Evolutionary conservation across 2,113 vertebrate genomes (phyloP), one percentile per base, ranked within the genome.

Genomic region (Dipodomys stephensi): DNA sequence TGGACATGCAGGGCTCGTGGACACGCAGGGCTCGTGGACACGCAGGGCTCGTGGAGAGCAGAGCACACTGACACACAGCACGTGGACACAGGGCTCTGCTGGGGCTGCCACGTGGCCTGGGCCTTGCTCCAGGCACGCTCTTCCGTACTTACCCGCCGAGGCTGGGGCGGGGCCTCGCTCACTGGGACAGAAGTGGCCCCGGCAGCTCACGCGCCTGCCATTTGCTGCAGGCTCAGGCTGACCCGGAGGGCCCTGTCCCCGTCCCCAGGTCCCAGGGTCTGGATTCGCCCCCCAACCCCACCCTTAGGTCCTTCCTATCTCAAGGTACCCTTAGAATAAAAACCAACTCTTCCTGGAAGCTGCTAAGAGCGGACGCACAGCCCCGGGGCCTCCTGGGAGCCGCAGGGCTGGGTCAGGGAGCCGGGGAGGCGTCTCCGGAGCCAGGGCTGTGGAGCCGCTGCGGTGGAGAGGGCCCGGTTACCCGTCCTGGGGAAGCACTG

Each of bases 341-440:
- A 39, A 9, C 18, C 4, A 2, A 3, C 1, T 1, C 5, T n/a
- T 74, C 73, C 79, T 30, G 19, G 57, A n/a, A 79, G 7, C 19
- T 2, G 0, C n/a, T n/a, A 28, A 88, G 69, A 53, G 27, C 7
- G 16, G 25, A n/a, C 3, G 7, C 68, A 32, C 25, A 65, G 32
- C 32, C 83, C 28, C 1, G 0, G 4, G 32, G 13, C 35, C 39
- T 19, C 0, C 18, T 5, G 4, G 22, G 30, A 27, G 11, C 30
- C 1, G 16, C 12, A 18, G 72, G 25, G 18, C 9, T 12, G 23
- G 27, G n/a, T 10, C 2, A 19, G 13, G 32, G 87, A 13, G 46
- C 5, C 53, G 8, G 27, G 27, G 32, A 39, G 3, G 13, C 25
- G 15, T 23, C 25, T 46, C 44, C 15, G 11, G 22, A 39, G 46